Evolutionary conservation across 2,888 invertebrate species (phyloP).

Genomic region (Oscheius onirici): DNA sequence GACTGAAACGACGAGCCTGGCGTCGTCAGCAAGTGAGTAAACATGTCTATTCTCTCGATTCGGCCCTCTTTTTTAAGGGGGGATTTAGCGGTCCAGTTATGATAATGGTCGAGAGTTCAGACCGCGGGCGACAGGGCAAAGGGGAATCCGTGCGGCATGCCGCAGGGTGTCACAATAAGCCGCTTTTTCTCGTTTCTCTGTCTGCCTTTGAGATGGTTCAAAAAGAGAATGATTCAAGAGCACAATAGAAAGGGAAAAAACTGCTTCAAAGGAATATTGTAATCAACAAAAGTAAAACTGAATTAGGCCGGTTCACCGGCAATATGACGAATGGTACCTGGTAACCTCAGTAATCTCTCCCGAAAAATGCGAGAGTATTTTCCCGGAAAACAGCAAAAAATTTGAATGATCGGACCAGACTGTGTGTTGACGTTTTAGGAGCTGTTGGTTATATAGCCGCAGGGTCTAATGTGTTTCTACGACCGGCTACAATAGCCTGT

Average conservation of each 20-base stretch:
- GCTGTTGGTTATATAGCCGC: constrained; percentile 22
- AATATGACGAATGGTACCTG: not conserved
- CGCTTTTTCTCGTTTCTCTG: not conserved
- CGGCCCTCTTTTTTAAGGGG: constrained; percentile 11
- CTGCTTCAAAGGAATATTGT: not conserved
- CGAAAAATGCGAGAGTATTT: no score
- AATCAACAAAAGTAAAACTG: not conserved
- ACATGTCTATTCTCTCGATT: constrained; percentile 27
- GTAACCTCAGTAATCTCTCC: not conserved
- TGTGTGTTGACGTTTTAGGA: not conserved
- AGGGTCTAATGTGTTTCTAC: constrained; percentile 25
- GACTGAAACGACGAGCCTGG: not conserved
- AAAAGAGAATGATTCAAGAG: not conserved
- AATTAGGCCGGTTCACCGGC: not conserved
- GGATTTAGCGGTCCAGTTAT: constrained; percentile 31
- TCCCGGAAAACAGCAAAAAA: no score
- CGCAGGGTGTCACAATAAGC: no score
- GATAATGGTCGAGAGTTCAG: constrained; percentile 31
- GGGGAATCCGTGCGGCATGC: not conserved
- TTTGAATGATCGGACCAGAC: no score
- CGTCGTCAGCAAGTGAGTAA: not conserved
- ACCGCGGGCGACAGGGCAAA: not conserved
- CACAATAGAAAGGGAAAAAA: not conserved
- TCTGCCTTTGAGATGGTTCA: not conserved
- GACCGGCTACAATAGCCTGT: constrained; percentile 20